A percentile compares a stretch with the other conserved stretches of the same genome.
phyloP scores from a whole-genome alignment of 2,113 vertebrate genomes.

The Gasterosteus aculeatus region DNA sequence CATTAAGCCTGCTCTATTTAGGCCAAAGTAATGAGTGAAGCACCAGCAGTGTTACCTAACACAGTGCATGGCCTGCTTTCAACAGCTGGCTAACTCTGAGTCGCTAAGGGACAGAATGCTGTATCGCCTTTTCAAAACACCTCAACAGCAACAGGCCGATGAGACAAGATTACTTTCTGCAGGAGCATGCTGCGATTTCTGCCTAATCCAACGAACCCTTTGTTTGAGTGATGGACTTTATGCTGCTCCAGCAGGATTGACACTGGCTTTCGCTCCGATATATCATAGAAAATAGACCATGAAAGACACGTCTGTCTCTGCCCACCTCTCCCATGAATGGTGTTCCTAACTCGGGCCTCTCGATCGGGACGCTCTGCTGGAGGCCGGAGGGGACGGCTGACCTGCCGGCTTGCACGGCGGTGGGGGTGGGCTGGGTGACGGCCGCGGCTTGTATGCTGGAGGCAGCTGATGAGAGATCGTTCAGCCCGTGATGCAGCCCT shows the following conservation, averaged over 20 bases:
- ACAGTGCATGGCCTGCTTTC: conserved; percentile 63
- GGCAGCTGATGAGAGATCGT: conserved; percentile 35
- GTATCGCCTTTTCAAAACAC: conserved; percentile 52
- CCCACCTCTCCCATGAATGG: conserved; percentile 72
- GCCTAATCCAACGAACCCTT: conserved; percentile 4
- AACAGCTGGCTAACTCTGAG: conserved; percentile 77
- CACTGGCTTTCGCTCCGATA: not conserved
- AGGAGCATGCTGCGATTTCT: conserved; percentile 27
- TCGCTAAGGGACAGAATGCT: conserved; percentile 59
- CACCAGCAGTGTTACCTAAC: conserved; percentile 68
- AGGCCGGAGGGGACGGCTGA: conserved; percentile 34
- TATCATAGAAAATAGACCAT: not conserved
- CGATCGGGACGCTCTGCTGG: conserved; percentile 54
- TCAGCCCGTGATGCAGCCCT: conserved; percentile 54
- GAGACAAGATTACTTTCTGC: conserved; percentile 40
- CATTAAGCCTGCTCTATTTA: conserved; percentile 56
- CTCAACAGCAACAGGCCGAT: conserved; percentile 47
- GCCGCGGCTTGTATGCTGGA: conserved; percentile 46
- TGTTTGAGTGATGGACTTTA: not conserved
- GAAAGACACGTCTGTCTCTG: not conserved
- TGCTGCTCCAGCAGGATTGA: not conserved
- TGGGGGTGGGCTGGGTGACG: conserved; percentile 23
- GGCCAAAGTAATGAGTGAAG: conserved; percentile 63
- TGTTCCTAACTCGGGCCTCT: conserved; percentile 52
- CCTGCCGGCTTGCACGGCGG: conserved; percentile 30